Percentiles rank a stretch among this genome's conserved stretches.
phyloP scores from a whole-genome alignment of 2,888 invertebrate genomes.

The Synergus gifuensis region DNA sequence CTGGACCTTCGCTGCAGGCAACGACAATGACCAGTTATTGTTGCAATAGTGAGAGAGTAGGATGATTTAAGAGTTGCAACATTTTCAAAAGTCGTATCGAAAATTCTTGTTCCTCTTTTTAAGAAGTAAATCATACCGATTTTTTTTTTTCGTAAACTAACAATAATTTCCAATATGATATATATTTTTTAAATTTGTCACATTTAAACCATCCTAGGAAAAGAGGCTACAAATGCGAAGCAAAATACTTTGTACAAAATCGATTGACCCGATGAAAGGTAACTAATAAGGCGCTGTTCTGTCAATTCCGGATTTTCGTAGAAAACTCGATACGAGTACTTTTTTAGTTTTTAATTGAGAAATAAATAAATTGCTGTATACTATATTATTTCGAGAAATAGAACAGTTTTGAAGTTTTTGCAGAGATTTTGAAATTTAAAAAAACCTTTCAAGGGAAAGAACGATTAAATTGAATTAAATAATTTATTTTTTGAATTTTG shows the following conservation, averaged over 20 bases:
- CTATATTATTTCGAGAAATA: neutral
- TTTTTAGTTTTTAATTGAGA: neutral
- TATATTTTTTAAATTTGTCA: neutral
- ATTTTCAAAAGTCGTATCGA: neutral
- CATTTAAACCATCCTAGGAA: neutral
- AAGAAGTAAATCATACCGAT: neutral
- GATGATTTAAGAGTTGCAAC: neutral
- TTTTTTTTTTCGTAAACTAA: neutral
- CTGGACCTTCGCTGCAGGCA: conserved; percentile 1
- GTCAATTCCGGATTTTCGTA: conserved; percentile 50
- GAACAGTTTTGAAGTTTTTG: too few relatives aligned
- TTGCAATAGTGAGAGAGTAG: conserved; percentile 26
- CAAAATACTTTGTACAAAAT: conserved; percentile 41
- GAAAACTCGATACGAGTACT: neutral
- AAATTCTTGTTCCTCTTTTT: neutral
- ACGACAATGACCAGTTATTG: conserved; percentile 6
- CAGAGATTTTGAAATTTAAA: neutral
- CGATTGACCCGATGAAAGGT: conserved; percentile 44
- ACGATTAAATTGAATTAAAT: neutral
- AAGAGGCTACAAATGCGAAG: conserved; percentile 13
- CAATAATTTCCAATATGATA: neutral
- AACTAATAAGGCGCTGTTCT: conserved; percentile 55
- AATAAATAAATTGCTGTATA: neutral
- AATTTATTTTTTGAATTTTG: neutral
- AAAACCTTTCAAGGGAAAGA: neutral